These are phyloP conservation scores for Hypolimnas misippus DNA, from an alignment of 2,888 invertebrate genomes.

Conservation along the genomic window DNA sequence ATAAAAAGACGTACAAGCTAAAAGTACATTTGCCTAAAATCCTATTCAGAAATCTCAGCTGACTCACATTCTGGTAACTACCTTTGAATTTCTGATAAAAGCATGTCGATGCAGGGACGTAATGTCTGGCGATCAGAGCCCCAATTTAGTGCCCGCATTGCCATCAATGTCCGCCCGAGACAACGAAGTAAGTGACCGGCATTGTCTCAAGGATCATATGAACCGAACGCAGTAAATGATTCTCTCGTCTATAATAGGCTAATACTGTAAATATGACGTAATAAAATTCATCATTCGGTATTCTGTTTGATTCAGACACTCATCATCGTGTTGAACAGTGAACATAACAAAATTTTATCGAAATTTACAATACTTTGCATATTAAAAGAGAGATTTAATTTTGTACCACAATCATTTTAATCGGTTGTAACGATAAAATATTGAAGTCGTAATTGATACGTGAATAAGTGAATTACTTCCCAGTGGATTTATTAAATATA, in stretches of 20 bases:
- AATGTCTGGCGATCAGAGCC: constrained; percentile 66
- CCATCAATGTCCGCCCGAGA: constrained; percentile 34
- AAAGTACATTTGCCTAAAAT: constrained; percentile 55
- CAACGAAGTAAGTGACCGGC: constrained; percentile 29
- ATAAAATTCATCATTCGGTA: constrained; percentile 34
- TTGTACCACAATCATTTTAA: constrained; percentile 35
- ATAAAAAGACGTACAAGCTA: constrained; percentile 29
- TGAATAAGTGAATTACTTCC: constrained; percentile 37
- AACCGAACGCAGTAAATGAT: neutral
- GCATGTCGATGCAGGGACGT: constrained; percentile 75
- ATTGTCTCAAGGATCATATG: constrained; percentile 23
- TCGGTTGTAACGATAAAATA: constrained; percentile 33
- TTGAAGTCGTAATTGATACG: constrained; percentile 41
- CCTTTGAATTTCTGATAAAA: constrained; percentile 77
- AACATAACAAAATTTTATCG: constrained; percentile 39
- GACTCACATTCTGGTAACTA: constrained; percentile 75
- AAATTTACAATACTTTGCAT: constrained; percentile 37
- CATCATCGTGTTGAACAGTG: constrained; percentile 32
- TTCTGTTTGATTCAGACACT: constrained; percentile 36
- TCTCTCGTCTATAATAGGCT: neutral
- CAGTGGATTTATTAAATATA: constrained; percentile 36
- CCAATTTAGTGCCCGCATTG: constrained; percentile 76
- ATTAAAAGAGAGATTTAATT: constrained; percentile 43
- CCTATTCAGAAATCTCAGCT: constrained; percentile 66
- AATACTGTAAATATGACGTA: neutral